These are phyloP conservation scores for Branchipolynoe longqiensis DNA, from an alignment of 2,888 invertebrate species.

Conservation along the genomic window DNA sequence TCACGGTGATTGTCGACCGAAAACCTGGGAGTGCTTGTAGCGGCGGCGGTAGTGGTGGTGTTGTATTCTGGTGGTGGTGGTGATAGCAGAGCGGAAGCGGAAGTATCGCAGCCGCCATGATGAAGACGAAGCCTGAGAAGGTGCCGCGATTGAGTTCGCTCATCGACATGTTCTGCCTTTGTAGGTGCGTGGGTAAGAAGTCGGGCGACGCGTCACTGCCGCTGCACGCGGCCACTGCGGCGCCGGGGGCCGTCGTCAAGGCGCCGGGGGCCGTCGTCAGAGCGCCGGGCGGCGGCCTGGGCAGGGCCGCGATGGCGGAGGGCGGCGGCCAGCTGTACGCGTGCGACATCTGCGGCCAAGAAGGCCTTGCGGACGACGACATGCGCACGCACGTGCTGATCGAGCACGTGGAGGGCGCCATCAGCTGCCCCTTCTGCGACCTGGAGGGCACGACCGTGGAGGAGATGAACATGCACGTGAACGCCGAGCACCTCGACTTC, in stretches of 20 bases:
- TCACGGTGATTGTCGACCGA: constrained; percentile 1
- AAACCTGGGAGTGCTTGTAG: not conserved
- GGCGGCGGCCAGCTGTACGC: constrained; percentile 62
- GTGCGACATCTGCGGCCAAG: constrained; percentile 93
- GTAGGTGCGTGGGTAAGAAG: constrained; percentile 50
- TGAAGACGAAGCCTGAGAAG: constrained; percentile 52
- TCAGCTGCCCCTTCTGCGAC: constrained; percentile 92
- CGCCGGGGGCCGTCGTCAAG: not conserved
- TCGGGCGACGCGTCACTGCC: constrained; percentile 9
- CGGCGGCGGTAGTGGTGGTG: not conserved
- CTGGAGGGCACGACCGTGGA: constrained; percentile 88
- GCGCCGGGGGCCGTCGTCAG: not conserved
- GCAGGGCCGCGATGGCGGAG: constrained; percentile 42
- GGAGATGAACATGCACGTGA: constrained; percentile 90
- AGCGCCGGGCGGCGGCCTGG: not conserved
- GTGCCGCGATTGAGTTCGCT: constrained; percentile 47
- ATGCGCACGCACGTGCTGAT: constrained; percentile 90
- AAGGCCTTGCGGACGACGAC: constrained; percentile 85
- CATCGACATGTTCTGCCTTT: constrained; percentile 56
- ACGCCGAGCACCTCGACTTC: constrained; percentile 91
- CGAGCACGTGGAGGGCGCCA: constrained; percentile 89
- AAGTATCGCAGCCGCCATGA: not conserved
- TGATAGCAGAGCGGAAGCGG: not conserved
- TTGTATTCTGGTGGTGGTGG: not conserved
- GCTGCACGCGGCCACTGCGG: not conserved